These are phyloP conservation scores for Sinocyclocheilus rhinocerous DNA, from an alignment of 2,113 vertebrate genomes.

Conservation along the genomic window DNA sequence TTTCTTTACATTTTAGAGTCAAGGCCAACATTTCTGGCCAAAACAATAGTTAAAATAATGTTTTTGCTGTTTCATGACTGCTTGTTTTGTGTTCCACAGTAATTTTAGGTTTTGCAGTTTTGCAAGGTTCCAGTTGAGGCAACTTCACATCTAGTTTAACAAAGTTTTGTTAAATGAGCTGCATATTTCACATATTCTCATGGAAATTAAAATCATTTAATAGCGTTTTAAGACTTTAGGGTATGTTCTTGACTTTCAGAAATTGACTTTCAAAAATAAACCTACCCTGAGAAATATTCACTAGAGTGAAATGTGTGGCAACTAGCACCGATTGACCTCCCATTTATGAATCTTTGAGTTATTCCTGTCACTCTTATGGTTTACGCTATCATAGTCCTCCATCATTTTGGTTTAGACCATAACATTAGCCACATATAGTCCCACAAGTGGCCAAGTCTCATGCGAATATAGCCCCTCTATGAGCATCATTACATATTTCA, in stretches of 20 bases:
- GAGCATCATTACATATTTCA: not conserved
- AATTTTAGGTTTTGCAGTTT: not conserved
- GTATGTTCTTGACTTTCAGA: not conserved
- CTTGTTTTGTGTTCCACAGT: not conserved
- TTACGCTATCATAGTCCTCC: not conserved
- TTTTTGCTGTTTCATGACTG: not conserved
- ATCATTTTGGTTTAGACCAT: not conserved
- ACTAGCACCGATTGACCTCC: not conserved
- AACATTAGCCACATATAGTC: not conserved
- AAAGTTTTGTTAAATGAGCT: not conserved
- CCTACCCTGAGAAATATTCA: not conserved
- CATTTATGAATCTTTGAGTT: constrained; percentile 12
- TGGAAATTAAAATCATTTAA: not conserved
- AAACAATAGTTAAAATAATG: not conserved
- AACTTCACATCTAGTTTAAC: not conserved
- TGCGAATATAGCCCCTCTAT: not conserved
- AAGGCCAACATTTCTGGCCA: not conserved
- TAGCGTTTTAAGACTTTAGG: constrained; percentile 7
- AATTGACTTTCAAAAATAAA: constrained; percentile 24
- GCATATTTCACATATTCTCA: not conserved
- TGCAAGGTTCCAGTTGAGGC: not conserved
- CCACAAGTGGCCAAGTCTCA: not conserved
- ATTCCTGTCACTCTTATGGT: constrained; percentile 18
- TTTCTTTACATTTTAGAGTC: not conserved
- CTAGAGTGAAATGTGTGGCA: constrained; percentile 1